phyloP scores from a whole-genome alignment of 2,888 invertebrate species.

The Aleiodes testaceus region DNA sequence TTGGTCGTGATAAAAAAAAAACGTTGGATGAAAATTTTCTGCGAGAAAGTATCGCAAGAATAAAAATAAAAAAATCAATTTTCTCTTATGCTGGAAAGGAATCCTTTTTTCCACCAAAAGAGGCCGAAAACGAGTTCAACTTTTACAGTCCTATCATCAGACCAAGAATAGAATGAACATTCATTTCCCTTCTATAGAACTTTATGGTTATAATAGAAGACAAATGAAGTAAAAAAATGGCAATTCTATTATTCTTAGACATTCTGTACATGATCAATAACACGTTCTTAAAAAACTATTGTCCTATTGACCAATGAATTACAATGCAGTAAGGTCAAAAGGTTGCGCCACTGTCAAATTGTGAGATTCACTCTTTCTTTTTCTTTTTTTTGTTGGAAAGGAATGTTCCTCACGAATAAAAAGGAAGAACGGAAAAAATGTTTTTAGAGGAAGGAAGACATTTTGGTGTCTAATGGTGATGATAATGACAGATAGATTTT shows the following conservation, averaged over 20 bases:
- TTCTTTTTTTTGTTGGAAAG: background rate
- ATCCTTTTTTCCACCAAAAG: too few species aligned
- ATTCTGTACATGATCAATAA: constrained; percentile 48
- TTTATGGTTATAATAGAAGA: too few species aligned
- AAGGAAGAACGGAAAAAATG: background rate
- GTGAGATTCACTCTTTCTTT: too few species aligned
- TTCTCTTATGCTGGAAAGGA: too few species aligned
- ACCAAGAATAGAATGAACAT: too few species aligned
- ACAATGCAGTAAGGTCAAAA: constrained; percentile 53
- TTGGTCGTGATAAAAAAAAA: too few species aligned
- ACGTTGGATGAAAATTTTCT: too few species aligned
- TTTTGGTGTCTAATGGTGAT: background rate
- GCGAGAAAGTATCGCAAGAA: too few species aligned
- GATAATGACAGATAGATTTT: constrained; percentile 5
- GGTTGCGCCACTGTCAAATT: constrained; percentile 51
- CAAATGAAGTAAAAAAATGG: background rate
- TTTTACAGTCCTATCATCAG: too few species aligned
- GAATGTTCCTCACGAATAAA: background rate
- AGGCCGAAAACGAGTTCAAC: too few species aligned
- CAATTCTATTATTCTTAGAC: background rate
- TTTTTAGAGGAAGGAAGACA: background rate
- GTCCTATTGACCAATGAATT: constrained; percentile 52
- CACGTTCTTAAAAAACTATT: constrained; percentile 51
- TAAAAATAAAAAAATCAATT: too few species aligned
- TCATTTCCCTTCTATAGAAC: too few species aligned